Evolutionary conservation across 2,113 vertebrate species (phyloP).

Genomic region (Cynoglossus semilaevis): DNA sequence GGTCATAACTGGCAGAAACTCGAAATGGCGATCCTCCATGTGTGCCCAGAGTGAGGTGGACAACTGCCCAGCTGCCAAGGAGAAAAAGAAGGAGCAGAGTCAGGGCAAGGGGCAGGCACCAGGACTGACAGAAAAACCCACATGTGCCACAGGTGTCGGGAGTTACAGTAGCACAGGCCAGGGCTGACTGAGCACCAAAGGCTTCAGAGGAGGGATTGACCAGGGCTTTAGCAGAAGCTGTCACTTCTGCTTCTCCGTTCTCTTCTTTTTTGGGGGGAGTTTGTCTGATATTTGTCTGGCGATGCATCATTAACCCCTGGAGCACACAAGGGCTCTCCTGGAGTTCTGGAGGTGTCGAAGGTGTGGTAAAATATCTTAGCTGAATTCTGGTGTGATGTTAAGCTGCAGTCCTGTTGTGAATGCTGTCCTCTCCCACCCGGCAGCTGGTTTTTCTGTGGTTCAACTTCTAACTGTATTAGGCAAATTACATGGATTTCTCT

Average conservation of each 20-base stretch:
- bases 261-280: slow-evolving; percentile 47
- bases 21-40: slow-evolving; percentile 65
- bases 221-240: slow-evolving; percentile 44
- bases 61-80: slow-evolving; percentile 80
- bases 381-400: slow-evolving; percentile 10
- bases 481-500: slow-evolving; percentile 74
- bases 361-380: slow-evolving; percentile 17
- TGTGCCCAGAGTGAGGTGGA: slow-evolving; percentile 72
- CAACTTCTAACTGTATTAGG: slow-evolving; percentile 79
- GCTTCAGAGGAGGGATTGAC: slow-evolving; percentile 40
- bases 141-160: slow-evolving; percentile 22
- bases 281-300: slow-evolving; percentile 45
- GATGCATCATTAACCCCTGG: slow-evolving; percentile 41
- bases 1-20: slow-evolving; percentile 73
- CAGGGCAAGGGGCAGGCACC: slow-evolving; percentile 66
- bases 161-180: slow-evolving; percentile 44
- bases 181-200: slow-evolving; percentile 35
- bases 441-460: slow-evolving; percentile 59
- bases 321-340: slow-evolving; percentile 16
- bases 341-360: slow-evolving; percentile 16
- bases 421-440: slow-evolving; percentile 43
- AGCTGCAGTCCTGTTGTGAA: slow-evolving; percentile 40
- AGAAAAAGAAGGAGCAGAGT: slow-evolving; percentile 78
- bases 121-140: slow-evolving; percentile 48
- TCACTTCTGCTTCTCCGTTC: slow-evolving; percentile 31